Base-by-base conservation (phyloP, 2,797 vertebrate species). In the Eleutherodactylus coqui region DNA sequence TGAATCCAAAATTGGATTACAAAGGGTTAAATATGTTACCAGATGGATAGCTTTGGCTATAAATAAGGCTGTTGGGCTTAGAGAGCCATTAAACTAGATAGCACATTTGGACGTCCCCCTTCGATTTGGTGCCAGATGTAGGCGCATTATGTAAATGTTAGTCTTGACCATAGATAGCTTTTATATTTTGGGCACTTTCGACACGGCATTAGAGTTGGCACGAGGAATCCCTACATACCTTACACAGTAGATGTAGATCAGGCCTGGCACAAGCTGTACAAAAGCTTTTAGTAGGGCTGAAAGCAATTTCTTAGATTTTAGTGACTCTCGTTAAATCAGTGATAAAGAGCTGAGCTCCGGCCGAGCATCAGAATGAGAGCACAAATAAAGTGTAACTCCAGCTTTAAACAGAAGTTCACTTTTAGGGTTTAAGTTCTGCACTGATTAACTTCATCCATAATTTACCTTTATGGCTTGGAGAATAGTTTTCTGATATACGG, bases 131-230 rank as follows among this genome's bases (percentile, higher is more conserved):
- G 29, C 29, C 16, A 69, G 17, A 36, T 38, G 34, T 32, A 69
- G 11, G 36, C 2, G 9, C 38, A 13, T 72, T 17, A 41, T 21
- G 21, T 55, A 9, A 69, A 38, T 72, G 24, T 24, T 70, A 38
- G 67, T 43, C 69, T 72, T 43, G 69, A 72, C 69, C 38, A n/a
- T 41, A 70, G 38, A 45, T 45, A n/a, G 67, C 45, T 45, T 45
- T 45, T 16, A 5, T 27, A 27, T 73, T 43, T 73, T 45, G 24
- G 10, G 21, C 36, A 10, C 34, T 69, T 7, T 70, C 4, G 13
- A 11, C 38, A 43, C 13, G 41, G 38, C 38, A 34, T 67, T 67
- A 16, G 29, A 43, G 27, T 73, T 73, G 70, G 41, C 70, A 73
- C 38, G 10, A 27, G 41, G 10, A 9, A 45, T 41, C 36, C 67